These are phyloP conservation scores for Oncorhynchus keta DNA, from an alignment of 2,113 vertebrate genomes.

Conservation along the genomic window DNA sequence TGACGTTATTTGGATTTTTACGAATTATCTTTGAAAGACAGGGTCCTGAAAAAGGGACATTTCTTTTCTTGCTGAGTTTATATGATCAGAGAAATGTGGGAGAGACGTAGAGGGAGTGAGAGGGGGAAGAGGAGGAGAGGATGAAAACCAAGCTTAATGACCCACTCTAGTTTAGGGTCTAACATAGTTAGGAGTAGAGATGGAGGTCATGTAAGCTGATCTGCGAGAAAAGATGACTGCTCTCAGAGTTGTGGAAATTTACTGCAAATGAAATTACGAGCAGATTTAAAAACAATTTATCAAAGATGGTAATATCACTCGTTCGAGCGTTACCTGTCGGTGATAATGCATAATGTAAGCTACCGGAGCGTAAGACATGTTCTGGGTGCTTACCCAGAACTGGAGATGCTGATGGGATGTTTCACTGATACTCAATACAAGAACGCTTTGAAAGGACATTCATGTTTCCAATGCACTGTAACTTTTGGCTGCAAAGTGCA, in stretches of 20 bases:
- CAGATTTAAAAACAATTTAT: slow-evolving; percentile 85
- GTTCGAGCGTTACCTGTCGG: slow-evolving; percentile 48
- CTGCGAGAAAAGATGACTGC: slow-evolving; percentile 65
- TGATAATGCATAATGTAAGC: too few species aligned
- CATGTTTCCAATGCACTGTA: too few species aligned
- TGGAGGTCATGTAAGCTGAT: slow-evolving; percentile 78
- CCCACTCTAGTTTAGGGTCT: slow-evolving; percentile 78
- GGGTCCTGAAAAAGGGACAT: too few species aligned
- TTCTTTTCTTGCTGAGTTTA: too few species aligned
- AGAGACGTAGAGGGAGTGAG: not conserved
- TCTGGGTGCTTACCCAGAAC: too few species aligned
- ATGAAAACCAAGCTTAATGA: slow-evolving; percentile 70
- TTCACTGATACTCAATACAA: not conserved
- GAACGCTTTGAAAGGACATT: too few species aligned
- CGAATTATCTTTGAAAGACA: too few species aligned
- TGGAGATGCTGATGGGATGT: slow-evolving; percentile 5
- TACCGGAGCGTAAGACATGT: too few species aligned
- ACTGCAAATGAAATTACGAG: slow-evolving; percentile 77
- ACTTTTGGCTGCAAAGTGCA: too few species aligned
- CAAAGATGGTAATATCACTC: slow-evolving; percentile 77
- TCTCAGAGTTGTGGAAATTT: slow-evolving; percentile 78
- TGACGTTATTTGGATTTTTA: too few species aligned
- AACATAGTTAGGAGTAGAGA: slow-evolving; percentile 74
- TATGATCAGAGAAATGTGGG: not conserved
- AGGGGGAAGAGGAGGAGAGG: slow-evolving; percentile 33